phyloP scores from a whole-genome alignment of 2,113 vertebrate species.

The Marcusenius ussheri region DNA sequence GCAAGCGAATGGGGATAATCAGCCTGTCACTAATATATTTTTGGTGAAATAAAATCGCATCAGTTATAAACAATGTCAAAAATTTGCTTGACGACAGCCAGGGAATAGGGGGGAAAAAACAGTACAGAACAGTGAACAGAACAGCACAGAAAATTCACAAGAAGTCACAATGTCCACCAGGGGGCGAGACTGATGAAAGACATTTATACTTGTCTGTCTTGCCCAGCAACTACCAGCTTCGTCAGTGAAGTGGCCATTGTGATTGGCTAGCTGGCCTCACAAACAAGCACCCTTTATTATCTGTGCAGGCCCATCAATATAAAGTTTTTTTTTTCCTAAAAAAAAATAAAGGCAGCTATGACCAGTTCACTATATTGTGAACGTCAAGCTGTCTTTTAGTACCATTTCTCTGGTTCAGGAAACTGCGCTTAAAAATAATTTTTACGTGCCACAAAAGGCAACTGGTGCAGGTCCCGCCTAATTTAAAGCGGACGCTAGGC shows the following conservation, averaged over 20 bases:
- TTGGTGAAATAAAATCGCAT: background rate
- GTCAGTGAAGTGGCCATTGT: background rate
- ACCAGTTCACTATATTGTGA: slow-evolving; percentile 9
- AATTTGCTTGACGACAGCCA: background rate
- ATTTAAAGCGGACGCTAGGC: background rate
- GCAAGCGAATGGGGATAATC: background rate
- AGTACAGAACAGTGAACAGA: background rate
- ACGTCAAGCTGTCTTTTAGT: background rate
- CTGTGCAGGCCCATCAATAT: slow-evolving; percentile 33
- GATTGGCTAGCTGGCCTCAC: slow-evolving; percentile 22
- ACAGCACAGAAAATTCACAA: background rate
- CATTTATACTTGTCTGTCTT: slow-evolving; percentile 12
- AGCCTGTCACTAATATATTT: background rate
- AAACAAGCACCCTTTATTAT: slow-evolving; percentile 15
- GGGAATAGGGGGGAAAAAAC: background rate
- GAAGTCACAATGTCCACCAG: slow-evolving; percentile 38
- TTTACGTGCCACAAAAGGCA: background rate
- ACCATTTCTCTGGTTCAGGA: slow-evolving; percentile 18
- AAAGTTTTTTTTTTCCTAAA: slow-evolving; percentile 7
- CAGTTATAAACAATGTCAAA: background rate
- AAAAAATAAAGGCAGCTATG: slow-evolving; percentile 42
- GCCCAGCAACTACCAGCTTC: slow-evolving; percentile 43
- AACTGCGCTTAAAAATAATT: slow-evolving; percentile 6
- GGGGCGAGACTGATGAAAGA: slow-evolving; percentile 29
- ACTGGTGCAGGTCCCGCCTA: background rate